phyloP scores from a whole-genome alignment of 2,888 invertebrate genomes.

The Bibio marci region DNA sequence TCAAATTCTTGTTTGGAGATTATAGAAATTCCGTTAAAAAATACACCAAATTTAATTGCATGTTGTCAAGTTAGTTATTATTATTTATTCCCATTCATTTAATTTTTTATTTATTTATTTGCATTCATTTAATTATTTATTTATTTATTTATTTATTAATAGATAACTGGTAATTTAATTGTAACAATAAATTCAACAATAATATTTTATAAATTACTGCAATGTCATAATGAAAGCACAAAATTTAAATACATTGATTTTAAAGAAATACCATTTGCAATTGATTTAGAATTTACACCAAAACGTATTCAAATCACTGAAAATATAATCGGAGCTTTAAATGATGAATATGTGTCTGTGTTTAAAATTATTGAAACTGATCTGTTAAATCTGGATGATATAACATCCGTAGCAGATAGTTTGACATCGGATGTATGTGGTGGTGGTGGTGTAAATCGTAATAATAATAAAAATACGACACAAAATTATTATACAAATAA shows the following conservation, averaged over 20 bases:
- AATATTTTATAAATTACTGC: conserved; percentile 39
- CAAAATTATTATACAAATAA: background rate
- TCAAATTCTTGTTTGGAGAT: conserved; percentile 48
- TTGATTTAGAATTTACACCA: conserved; percentile 46
- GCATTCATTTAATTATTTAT: background rate
- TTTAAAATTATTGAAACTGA: conserved; percentile 31
- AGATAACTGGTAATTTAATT: conserved; percentile 24
- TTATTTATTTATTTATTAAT: conserved; percentile 9
- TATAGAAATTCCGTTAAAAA: conserved; percentile 50
- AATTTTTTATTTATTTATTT: background rate
- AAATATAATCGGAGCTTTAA: conserved; percentile 47
- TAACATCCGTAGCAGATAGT: conserved; percentile 8
- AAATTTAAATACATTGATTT: conserved; percentile 52
- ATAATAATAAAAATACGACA: background rate
- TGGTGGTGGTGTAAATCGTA: background rate
- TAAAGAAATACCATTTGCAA: conserved; percentile 43
- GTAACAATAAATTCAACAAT: conserved; percentile 19
- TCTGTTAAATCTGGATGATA: conserved; percentile 5
- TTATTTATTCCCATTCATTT: background rate
- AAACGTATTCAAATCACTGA: conserved; percentile 42
- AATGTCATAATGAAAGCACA: conserved; percentile 48
- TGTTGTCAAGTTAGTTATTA: conserved; percentile 37
- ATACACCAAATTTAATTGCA: conserved; percentile 39
- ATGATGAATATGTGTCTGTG: conserved; percentile 41
- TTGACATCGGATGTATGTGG: conserved; percentile 3